phyloP scores from a whole-genome alignment of 2,888 invertebrate species.

The Coleophora flavipennella region DNA sequence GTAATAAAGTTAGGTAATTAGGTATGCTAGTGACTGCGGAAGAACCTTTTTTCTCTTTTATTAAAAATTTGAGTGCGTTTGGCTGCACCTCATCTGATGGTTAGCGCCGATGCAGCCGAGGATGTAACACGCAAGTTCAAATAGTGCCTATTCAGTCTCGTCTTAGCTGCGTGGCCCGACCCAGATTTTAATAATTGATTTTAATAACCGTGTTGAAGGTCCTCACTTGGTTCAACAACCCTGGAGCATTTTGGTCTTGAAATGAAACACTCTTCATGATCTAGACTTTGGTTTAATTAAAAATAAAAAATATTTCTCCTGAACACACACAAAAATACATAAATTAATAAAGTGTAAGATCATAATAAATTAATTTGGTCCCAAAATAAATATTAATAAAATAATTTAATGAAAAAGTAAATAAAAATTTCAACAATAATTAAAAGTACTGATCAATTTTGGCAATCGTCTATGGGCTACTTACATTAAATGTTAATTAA shows the following conservation, averaged over 20 bases:
- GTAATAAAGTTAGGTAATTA: no score
- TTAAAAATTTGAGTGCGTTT: no score
- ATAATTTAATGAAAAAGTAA: slow-evolving; percentile 59
- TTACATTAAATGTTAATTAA: slow-evolving; percentile 47
- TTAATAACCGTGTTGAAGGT: no score
- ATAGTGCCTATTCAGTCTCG: no score
- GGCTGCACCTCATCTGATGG: no score
- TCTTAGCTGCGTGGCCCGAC: no score
- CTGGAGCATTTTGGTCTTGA: slow-evolving; percentile 23
- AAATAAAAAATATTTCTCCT: slow-evolving; percentile 65
- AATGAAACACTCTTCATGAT: slow-evolving; percentile 61
- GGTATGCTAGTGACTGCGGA: no score
- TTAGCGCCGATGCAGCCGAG: no score
- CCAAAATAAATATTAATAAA: slow-evolving; percentile 70
- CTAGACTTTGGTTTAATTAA: slow-evolving; percentile 70
- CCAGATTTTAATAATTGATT: no score
- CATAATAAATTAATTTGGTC: slow-evolving; percentile 72
- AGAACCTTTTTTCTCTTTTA: no score
- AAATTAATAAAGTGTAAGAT: slow-evolving; percentile 51
- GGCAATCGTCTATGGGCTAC: slow-evolving; percentile 67
- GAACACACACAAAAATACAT: slow-evolving; percentile 63
- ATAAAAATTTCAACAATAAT: slow-evolving; percentile 56
- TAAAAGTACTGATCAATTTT: slow-evolving; percentile 68
- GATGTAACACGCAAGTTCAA: no score
- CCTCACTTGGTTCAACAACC: no score